phyloP scores from a whole-genome alignment of 1,140 invertebrate species.

The Babylonia areolata region DNA sequence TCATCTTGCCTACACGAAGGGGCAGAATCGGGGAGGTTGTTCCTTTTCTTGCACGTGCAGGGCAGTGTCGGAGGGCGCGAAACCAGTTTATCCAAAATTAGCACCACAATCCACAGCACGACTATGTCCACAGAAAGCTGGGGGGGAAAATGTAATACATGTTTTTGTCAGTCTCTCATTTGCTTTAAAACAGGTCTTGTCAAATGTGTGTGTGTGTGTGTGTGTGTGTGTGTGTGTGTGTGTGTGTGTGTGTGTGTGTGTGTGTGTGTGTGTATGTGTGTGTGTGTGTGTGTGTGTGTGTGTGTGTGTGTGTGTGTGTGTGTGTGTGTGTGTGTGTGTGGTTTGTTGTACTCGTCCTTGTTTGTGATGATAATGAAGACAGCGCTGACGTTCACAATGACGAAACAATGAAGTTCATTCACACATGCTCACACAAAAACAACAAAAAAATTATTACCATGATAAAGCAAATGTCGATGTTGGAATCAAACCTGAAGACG shows the following conservation, averaged over 20 bases:
- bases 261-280: not conserved
- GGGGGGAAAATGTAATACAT: not conserved
- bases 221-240: not conserved
- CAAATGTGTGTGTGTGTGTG: not conserved
- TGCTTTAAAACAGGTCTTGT: not conserved
- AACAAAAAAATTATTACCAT: not conserved
- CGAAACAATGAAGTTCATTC: not conserved
- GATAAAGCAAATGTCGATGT: conserved; percentile 31
- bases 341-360: not conserved
- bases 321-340: not conserved
- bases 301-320: not conserved
- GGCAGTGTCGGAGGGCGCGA: not conserved
- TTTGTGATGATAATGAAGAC: too few relatives aligned
- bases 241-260: not conserved
- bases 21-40: not conserved
- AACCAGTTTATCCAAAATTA: conserved; percentile 9
- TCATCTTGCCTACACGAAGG: not conserved
- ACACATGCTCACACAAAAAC: too few relatives aligned
- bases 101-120: not conserved
- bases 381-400: too few relatives aligned
- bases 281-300: not conserved
- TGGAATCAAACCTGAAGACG: conserved; percentile 16
- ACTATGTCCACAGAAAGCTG: conserved; percentile 21
- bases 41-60: not conserved
- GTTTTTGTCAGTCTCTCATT: not conserved